A percentile compares a stretch with the other conserved stretches of the same genome.
These are phyloP conservation scores for Mustela erminea DNA, from an alignment of 2,797 vertebrate genomes.

Conservation along the genomic window DNA sequence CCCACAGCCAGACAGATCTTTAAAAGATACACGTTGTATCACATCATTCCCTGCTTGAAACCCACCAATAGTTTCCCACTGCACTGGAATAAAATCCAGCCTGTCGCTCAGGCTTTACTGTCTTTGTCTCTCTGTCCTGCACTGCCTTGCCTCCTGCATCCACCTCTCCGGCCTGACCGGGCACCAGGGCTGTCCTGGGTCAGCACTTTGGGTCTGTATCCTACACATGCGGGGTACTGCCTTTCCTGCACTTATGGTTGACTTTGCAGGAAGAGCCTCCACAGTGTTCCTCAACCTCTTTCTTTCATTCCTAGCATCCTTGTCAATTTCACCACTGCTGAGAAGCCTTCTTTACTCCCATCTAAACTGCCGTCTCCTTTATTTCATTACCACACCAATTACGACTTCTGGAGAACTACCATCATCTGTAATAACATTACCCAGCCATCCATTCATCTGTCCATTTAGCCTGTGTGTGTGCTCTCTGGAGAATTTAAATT, in stretches of 20 bases:
- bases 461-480: neutral
- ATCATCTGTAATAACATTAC: neutral
- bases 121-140: neutral
- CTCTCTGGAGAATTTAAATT: neutral
- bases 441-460: neutral
- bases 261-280: neutral
- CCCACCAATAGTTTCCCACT: neutral
- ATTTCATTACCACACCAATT: neutral
- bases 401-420: neutral
- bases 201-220: neutral
- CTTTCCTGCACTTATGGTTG: neutral
- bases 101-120: neutral
- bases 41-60: neutral
- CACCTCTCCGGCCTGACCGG: neutral
- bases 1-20: slow-evolving; percentile 6
- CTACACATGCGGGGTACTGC: too few relatives aligned
- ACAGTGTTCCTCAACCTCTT: neutral
- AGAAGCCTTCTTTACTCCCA: neutral
- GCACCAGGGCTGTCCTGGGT: fast-evolving
- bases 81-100: neutral
- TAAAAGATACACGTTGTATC: neutral
- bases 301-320: neutral
- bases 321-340: neutral
- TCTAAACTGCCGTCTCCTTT: neutral
- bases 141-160: fast-evolving